Evolutionary conservation across 2,888 invertebrate genomes (phyloP).

Genomic region (Clivina fossor): DNA sequence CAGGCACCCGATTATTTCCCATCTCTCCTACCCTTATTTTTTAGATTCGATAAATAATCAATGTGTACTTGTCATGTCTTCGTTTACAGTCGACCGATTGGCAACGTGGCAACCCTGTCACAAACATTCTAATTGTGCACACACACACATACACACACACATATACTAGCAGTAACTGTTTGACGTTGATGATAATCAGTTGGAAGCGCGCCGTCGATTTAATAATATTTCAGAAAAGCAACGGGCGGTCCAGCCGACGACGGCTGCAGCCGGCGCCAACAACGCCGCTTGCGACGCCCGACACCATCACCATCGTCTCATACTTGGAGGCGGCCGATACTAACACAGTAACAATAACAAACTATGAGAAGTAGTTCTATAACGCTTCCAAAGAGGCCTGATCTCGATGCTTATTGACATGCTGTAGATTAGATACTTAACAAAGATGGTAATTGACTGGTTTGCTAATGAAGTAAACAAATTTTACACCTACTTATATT

Average conservation of each 20-base stretch:
- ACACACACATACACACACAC: conserved; percentile 12
- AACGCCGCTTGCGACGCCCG: not conserved
- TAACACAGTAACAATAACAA: no score
- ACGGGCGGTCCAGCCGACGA: conserved; percentile 12
- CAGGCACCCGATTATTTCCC: no score
- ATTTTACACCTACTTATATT: not conserved
- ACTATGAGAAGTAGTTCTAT: no score
- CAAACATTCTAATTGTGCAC: conserved; percentile 33
- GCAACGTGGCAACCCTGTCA: conserved; percentile 28
- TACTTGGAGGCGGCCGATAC: no score
- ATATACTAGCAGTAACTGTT: conserved; percentile 28
- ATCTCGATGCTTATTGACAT: no score
- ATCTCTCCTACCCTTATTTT: no score
- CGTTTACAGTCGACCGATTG: conserved; percentile 7
- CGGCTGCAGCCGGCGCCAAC: not conserved
- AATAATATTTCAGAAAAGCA: conserved; percentile 33
- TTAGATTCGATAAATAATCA: conserved; percentile 31
- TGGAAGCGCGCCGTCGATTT: conserved; percentile 30
- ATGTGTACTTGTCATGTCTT: conserved; percentile 26
- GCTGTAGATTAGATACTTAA: no score
- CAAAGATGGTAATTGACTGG: no score
- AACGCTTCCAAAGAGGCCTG: no score
- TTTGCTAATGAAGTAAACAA: no score
- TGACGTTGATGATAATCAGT: conserved; percentile 32
- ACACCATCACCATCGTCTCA: no score